Conservation (phyloP, 2,113 vertebrate genomes). For the Isichthys henryi region DNA sequence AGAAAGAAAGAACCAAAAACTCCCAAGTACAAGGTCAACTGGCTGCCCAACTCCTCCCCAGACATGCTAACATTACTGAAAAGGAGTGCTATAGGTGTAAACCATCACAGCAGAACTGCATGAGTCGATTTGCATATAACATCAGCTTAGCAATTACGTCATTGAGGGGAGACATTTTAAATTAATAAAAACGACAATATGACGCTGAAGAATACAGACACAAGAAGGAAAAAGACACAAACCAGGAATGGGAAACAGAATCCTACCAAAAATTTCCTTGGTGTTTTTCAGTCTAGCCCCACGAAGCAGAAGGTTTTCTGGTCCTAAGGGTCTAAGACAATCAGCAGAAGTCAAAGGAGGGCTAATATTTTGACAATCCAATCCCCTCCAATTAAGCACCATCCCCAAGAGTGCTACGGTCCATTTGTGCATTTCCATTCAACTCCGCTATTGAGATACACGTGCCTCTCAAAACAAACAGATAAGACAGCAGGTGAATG, state of each 20-base stretch:
- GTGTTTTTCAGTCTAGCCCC: slow-evolving; percentile 97
- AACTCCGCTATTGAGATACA: neutral
- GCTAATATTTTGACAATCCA: neutral
- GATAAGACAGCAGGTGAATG: neutral
- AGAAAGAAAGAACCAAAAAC: neutral
- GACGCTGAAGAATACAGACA: neutral
- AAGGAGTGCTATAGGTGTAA: neutral
- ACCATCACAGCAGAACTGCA: neutral
- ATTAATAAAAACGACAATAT: neutral
- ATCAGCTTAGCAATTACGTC: neutral
- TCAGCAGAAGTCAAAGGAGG: neutral
- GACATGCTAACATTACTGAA: neutral
- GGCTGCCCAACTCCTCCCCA: neutral
- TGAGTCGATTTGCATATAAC: neutral
- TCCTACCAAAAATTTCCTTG: slow-evolving; percentile 94
- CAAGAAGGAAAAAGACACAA: neutral
- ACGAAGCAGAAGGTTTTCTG: slow-evolving; percentile 90
- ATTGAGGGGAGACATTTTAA: neutral
- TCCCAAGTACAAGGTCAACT: neutral
- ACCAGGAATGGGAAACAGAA: neutral
- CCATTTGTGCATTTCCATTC: neutral
- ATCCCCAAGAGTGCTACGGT: neutral
- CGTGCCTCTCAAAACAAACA: neutral
- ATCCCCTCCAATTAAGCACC: neutral
- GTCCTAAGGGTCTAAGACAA: slow-evolving; percentile 76